These are phyloP conservation scores for Drosophila melanosoma DNA, from an alignment of 2,888 invertebrate species.

Conservation along the genomic window DNA sequence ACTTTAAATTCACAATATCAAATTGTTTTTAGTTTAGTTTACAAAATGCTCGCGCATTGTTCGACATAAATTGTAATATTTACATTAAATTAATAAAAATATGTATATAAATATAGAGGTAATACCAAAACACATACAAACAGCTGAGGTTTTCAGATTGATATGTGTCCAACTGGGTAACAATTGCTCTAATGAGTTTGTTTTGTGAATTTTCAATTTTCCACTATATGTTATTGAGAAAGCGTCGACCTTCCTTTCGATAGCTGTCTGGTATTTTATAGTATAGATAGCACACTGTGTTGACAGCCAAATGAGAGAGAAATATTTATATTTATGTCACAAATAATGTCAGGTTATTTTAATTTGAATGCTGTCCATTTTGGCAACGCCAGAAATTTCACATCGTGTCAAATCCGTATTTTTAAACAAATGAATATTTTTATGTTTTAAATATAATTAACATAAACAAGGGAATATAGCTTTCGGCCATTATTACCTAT, in stretches of 20 bases:
- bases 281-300: conserved; percentile 11
- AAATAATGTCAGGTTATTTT: conserved; percentile 48
- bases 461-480: neutral
- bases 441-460: neutral
- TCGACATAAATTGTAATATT: conserved; percentile 34
- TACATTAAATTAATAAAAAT: conserved; percentile 28
- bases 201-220: conserved; percentile 3
- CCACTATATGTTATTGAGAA: conserved; percentile 20
- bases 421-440: conserved; percentile 6
- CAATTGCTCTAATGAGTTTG: conserved; percentile 31
- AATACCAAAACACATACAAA: conserved; percentile 14
- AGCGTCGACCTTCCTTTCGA: conserved; percentile 54
- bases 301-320: conserved; percentile 27
- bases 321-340: conserved; percentile 15
- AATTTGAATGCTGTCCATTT: conserved; percentile 35
- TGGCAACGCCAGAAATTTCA: conserved; percentile 40
- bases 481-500: neutral
- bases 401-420: conserved; percentile 17
- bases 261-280: conserved; percentile 9
- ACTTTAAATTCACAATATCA: neutral
- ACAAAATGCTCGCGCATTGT: conserved; percentile 36
- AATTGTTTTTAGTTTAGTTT: conserved; percentile 16
- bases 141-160: neutral
- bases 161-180: conserved; percentile 30
- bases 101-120: conserved; percentile 14